phyloP scores from a whole-genome alignment of 2,888 invertebrate genomes.

The Leptinotarsa tumamoca region DNA sequence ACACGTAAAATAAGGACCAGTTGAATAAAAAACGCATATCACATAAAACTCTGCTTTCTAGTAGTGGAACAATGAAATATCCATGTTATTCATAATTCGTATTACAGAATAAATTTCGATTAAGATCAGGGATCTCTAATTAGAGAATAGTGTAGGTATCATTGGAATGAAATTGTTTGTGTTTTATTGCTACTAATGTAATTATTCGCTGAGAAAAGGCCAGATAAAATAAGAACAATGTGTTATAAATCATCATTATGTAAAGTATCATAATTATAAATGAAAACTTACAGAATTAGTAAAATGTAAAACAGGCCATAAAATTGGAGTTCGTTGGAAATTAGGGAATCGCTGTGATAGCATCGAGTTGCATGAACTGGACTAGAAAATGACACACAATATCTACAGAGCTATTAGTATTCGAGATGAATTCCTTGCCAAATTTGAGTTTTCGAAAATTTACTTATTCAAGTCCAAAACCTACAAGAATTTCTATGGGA shows the following conservation, averaged over 20 bases:
- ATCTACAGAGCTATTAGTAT: too few relatives aligned
- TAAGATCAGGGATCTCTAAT: constrained; percentile 8
- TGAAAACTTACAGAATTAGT: constrained; percentile 15
- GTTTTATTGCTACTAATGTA: constrained; percentile 1
- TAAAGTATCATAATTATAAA: constrained; percentile 4
- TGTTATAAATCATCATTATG: constrained; percentile 24
- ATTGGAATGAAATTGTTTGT: constrained; percentile 13
- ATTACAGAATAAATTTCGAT: constrained; percentile 11
- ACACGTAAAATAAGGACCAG: too few relatives aligned
- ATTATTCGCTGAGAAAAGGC: constrained; percentile 15
- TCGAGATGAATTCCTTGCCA: too few relatives aligned
- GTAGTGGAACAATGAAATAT: neutral
- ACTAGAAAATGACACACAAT: too few relatives aligned
- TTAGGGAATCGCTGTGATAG: neutral
- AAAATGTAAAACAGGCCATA: neutral
- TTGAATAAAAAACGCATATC: too few relatives aligned
- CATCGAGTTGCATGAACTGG: neutral
- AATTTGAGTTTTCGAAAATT: too few relatives aligned
- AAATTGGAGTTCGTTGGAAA: neutral
- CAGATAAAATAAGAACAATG: constrained; percentile 15
- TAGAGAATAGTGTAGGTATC: constrained; percentile 11
- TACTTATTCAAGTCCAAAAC: neutral
- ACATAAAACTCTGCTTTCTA: neutral
- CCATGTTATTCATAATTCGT: neutral
- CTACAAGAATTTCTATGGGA: neutral